phyloP scores from a whole-genome alignment of 2,888 invertebrate species.

The Lagria hirta region DNA sequence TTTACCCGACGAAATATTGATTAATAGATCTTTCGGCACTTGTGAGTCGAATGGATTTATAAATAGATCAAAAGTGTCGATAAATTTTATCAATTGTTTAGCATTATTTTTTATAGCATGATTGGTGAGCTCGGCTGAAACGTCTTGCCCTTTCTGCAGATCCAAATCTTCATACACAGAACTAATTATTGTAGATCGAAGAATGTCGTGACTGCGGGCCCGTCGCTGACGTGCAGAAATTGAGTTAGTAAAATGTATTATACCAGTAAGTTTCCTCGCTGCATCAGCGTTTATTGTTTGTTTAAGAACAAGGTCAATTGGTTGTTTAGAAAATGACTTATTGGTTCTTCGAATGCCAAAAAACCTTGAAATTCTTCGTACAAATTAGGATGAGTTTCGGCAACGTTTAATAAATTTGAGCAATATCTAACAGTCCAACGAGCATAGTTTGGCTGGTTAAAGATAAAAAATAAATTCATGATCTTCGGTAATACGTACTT shows the following conservation, averaged over 20 bases:
- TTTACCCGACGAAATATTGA: conserved; percentile 7
- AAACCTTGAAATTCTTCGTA: conserved; percentile 34
- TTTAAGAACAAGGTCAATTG: conserved; percentile 43
- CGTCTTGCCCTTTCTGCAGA: neutral
- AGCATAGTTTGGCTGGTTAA: conserved; percentile 46
- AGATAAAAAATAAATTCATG: conserved; percentile 41
- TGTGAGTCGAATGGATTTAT: conserved; percentile 22
- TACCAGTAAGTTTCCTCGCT: conserved; percentile 25
- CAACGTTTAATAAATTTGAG: conserved; percentile 41
- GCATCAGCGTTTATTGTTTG: conserved; percentile 36
- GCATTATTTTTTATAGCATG: conserved; percentile 9
- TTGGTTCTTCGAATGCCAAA: conserved; percentile 43
- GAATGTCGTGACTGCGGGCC: conserved; percentile 26
- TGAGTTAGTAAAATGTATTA: conserved; percentile 24
- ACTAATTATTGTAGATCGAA: conserved; percentile 10
- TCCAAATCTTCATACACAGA: conserved; percentile 11
- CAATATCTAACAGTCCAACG: conserved; percentile 40
- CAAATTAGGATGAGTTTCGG: conserved; percentile 41
- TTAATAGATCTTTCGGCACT: conserved; percentile 15
- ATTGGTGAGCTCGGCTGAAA: neutral
- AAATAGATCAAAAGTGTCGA: conserved; percentile 11
- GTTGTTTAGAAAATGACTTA: conserved; percentile 42
- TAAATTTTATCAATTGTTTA: conserved; percentile 21
- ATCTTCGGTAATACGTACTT: too few relatives aligned
- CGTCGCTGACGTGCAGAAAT: conserved; percentile 39